phyloP scores from a whole-genome alignment of 1,140 invertebrate genomes.

The Magallana gigas region DNA sequence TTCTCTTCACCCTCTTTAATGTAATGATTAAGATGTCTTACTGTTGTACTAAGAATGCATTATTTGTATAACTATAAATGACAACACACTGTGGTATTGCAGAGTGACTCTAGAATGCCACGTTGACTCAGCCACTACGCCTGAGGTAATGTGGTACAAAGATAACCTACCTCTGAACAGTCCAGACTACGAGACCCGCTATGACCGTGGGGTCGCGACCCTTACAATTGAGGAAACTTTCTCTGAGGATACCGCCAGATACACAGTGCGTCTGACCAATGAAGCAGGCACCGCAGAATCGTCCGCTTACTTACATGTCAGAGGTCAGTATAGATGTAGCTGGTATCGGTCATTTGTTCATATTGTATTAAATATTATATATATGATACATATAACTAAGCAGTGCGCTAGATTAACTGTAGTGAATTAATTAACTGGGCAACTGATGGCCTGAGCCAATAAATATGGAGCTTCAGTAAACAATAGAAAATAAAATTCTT shows the following conservation, averaged over 20 bases:
- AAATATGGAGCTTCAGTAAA: conserved; percentile 12
- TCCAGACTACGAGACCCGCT: conserved; percentile 84
- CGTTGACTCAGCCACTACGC: conserved; percentile 80
- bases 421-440: not conserved
- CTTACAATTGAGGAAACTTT: conserved; percentile 90
- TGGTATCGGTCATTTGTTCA: not conserved
- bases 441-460: not conserved
- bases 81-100: conserved; percentile 57
- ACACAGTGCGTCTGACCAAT: conserved; percentile 87
- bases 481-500: not conserved
- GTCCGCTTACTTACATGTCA: conserved; percentile 87
- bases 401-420: too few relatives aligned
- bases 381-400: not conserved
- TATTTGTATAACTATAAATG: too few relatives aligned
- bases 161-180: conserved; percentile 91
- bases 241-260: conserved; percentile 89
- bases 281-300: conserved; percentile 86
- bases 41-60: not conserved
- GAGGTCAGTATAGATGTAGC: conserved; percentile 80
- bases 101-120: conserved; percentile 86
- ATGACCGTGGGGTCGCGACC: conserved; percentile 79
- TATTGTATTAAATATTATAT: not conserved
- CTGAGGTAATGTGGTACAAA: conserved; percentile 90
- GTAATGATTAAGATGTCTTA: not conserved
- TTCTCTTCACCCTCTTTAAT: not conserved